Conservation (phyloP, 2,888 invertebrate genomes). For the Thumatha senex region DNA sequence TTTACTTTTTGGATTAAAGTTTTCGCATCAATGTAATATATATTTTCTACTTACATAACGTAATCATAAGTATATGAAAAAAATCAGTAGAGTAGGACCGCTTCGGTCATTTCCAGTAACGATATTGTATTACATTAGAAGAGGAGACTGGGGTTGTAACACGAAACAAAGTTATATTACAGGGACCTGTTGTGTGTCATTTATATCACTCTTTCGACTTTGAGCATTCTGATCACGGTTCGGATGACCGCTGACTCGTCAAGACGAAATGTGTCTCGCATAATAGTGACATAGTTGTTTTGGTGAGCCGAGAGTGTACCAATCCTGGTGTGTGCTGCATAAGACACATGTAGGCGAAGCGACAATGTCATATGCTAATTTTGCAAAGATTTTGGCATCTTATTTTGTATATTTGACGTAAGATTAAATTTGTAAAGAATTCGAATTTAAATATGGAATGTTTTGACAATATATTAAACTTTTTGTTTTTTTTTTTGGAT, state of each 20-base stretch:
- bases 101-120: slow-evolving; percentile 34
- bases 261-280: slow-evolving; percentile 46
- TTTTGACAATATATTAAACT: background rate
- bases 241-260: slow-evolving; percentile 53
- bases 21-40: too few species aligned
- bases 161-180: slow-evolving; percentile 66
- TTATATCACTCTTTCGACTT: slow-evolving; percentile 52
- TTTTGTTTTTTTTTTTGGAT: too few species aligned
- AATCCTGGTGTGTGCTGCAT: slow-evolving; percentile 28
- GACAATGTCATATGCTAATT: slow-evolving; percentile 29
- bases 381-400: slow-evolving; percentile 18
- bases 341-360: background rate
- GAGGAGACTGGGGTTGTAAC: slow-evolving; percentile 39
- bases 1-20: too few species aligned
- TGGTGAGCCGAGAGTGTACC: slow-evolving; percentile 1
- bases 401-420: slow-evolving; percentile 27
- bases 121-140: slow-evolving; percentile 62
- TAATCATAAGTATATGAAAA: too few species aligned
- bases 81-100: slow-evolving; percentile 9
- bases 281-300: slow-evolving; percentile 22
- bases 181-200: slow-evolving; percentile 49
- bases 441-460: slow-evolving; percentile 6
- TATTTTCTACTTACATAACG: too few species aligned
- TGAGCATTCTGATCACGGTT: slow-evolving; percentile 55
- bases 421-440: slow-evolving; percentile 11